These are phyloP conservation scores for Imbricaverruca yamaguchii DNA, from an alignment of 2,888 invertebrate genomes.

Conservation along the genomic window DNA sequence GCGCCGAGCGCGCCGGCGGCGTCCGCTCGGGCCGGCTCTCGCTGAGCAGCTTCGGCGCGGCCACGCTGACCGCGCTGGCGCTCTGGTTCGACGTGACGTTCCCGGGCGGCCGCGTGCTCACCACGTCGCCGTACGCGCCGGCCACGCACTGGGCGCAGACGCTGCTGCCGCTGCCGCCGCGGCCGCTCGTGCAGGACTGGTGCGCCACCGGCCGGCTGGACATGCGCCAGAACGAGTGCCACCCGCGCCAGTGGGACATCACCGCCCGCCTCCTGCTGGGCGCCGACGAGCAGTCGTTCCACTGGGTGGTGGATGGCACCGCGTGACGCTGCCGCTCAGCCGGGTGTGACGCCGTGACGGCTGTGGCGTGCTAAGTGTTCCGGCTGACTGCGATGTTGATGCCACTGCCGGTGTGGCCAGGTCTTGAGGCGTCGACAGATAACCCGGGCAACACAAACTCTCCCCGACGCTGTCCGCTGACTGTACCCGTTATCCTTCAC, in stretches of 20 bases:
- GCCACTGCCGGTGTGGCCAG: too few species aligned
- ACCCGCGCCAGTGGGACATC: not conserved
- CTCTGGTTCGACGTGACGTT: constrained; percentile 33
- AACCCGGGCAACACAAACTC: too few species aligned
- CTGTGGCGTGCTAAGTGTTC: too few species aligned
- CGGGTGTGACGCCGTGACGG: too few species aligned
- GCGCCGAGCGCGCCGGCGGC: constrained; percentile 26
- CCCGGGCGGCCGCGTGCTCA: constrained; percentile 30
- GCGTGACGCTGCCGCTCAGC: not conserved
- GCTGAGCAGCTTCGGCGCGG: constrained; percentile 31
- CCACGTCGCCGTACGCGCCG: constrained; percentile 32
- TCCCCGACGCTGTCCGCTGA: too few species aligned
- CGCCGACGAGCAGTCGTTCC: not conserved
- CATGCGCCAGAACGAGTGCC: constrained; percentile 25
- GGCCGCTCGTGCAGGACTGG: constrained; percentile 27
- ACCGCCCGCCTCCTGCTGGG: not conserved
- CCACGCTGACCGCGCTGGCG: constrained; percentile 29
- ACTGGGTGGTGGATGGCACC: not conserved
- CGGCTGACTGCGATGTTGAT: too few species aligned
- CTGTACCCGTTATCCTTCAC: too few species aligned
- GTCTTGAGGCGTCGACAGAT: too few species aligned
- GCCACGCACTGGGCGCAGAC: constrained; percentile 33
- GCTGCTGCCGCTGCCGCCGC: constrained; percentile 28
- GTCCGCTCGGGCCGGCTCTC: constrained; percentile 25
- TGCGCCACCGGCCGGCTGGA: constrained; percentile 24